Conservation (phyloP, 1,140 invertebrate species). For the Trinorchestia longiramus region DNA sequence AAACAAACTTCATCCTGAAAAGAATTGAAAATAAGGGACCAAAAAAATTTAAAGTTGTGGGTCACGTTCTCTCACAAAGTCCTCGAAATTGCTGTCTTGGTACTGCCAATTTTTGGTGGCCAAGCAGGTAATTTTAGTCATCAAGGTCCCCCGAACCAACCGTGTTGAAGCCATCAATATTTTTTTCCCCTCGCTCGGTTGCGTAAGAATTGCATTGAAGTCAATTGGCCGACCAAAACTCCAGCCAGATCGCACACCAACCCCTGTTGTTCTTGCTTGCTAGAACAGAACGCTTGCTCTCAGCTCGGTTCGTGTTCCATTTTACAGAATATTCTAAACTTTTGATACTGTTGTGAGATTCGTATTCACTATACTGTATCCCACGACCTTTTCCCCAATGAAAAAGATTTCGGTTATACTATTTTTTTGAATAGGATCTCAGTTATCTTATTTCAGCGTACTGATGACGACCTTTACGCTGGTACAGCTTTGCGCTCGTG, state of each 20-base stretch:
- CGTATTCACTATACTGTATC: background rate
- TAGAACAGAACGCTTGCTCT: background rate
- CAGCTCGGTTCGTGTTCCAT: too few species aligned
- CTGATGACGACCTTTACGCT: background rate
- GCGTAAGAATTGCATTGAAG: background rate
- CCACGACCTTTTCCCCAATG: too few species aligned
- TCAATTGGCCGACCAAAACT: background rate
- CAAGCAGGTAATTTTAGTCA: background rate
- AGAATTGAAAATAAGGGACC: background rate
- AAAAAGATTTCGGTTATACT: background rate
- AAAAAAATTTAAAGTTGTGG: background rate
- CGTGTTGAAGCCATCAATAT: background rate
- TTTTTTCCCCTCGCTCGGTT: background rate
- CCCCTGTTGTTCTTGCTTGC: background rate
- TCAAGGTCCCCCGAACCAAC: background rate
- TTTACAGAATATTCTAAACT: background rate
- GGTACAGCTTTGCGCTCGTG: background rate
- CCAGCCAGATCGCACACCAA: background rate
- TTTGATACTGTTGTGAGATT: background rate
- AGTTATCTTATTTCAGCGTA: background rate
- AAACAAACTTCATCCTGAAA: background rate
- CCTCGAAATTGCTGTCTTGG: background rate
- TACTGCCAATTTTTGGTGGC: background rate
- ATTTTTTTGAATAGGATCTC: background rate
- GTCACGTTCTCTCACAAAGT: background rate